Conservation (phyloP, 2,113 vertebrate species). For the Glaucomys volans region DNA sequence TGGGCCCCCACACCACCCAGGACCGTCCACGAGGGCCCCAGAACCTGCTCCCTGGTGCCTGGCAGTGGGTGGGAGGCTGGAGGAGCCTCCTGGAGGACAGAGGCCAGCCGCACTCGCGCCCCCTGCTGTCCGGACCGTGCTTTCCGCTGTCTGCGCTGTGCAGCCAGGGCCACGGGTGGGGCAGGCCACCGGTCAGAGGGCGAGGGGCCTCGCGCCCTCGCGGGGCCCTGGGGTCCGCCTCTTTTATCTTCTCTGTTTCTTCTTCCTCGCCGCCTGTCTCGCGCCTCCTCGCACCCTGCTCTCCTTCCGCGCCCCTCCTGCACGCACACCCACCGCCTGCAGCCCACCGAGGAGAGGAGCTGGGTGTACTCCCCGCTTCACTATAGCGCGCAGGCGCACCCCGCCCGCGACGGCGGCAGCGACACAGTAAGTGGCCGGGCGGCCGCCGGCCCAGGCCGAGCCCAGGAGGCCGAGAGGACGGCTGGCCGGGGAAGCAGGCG, state of each 20-base stretch:
- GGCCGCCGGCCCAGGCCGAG: background rate
- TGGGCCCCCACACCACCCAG: background rate
- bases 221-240: conserved; percentile 73
- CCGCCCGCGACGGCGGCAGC: conserved; percentile 95
- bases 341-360: conserved; percentile 98
- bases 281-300: conserved; percentile 81
- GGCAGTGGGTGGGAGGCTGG: background rate
- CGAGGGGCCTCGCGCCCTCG: conserved; percentile 44
- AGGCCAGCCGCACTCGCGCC: background rate
- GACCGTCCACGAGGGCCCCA: too few relatives aligned
- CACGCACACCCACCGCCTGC: conserved; percentile 87
- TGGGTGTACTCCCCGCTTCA: conserved; percentile 99
- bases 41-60: background rate
- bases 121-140: background rate
- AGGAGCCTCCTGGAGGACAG: background rate
- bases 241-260: conserved; percentile 89
- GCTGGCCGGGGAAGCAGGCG: background rate
- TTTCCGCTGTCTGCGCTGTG: background rate
- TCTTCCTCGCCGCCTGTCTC: conserved; percentile 86
- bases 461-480: background rate
- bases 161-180: background rate
- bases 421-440: conserved; percentile 95
- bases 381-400: conserved; percentile 94
- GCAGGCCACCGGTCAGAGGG: conserved; percentile 46
- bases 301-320: conserved; percentile 88